Evolutionary conservation across 2,888 invertebrate genomes (phyloP), one percentile per base, ranked within the genome.

Genomic region (Melikaiella ostensackeni): DNA sequence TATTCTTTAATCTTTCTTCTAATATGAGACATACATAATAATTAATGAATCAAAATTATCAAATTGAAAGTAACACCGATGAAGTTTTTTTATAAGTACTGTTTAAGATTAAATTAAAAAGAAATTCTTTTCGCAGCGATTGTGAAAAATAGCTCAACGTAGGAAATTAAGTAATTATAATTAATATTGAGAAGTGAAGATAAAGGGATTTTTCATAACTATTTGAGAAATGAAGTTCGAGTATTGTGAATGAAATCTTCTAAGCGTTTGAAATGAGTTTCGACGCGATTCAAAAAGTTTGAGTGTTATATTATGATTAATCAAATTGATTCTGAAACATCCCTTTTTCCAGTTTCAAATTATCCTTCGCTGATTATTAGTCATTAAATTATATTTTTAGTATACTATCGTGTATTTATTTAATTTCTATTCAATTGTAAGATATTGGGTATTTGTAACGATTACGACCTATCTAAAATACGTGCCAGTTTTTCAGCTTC

Each of bases 401-500:
- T 30, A 11, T 50, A 57, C 13, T 13, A 4, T 27, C 24, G 4
- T 50, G n/a, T 62, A 62, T 62, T 30, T 70, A 70, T 70, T 50
- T 70, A 30, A 50, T 50, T 70, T 50, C 30, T 30, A n/a, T 50
- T 70, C 50, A 46, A 70, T 50, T 70, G 50, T 70, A 70, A 70
- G 70, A 70, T 70, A 46, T 50, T 50, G 46, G 46, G n/a, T 63
- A 66, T 24, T 46, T 30, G 30, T 50, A 70, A 50, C 50, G 30
- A 70, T 30, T 50, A 30, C 50, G 9, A 70, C n/a, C 30, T 46
- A 30, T 30, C n/a, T 33, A 30, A n/a, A 70, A 70, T 50, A 50
- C 35, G 63, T 50, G 75, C 63, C 35, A 59, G 73, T 50, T 46
- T 81, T 77, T 74, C 62, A 75, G 74, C 75, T 76, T 80, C 80